Evolutionary conservation across 1,140 invertebrate genomes (phyloP), one percentile per base, ranked within the genome.

Genomic region (Tetraneura akinire): DNA sequence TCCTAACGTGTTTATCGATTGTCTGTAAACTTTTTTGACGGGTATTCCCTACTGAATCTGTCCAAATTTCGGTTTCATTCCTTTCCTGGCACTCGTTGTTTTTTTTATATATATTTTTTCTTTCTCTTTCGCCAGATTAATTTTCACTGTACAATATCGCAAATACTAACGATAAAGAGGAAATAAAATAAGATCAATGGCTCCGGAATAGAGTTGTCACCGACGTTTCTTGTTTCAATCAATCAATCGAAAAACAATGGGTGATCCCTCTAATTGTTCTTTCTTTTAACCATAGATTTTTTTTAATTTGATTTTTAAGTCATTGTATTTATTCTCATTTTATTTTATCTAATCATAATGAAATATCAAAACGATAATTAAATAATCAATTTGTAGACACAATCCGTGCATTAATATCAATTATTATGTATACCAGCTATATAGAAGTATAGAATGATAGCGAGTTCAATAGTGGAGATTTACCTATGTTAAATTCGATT

Each of bases 21-120:
- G 73, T 57, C 49, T 14, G 53, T 37, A 55, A 76, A 73, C 51
- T 76, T 60, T n/a, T 55, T 29, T 42, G 73, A 76, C 73, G 57
- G 73, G 73, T 57, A 57, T 60, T 6, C 51, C 23, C 26, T 2
- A 14, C 29, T 55, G 68, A 26, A 62, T 64, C 49, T n/a, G 49
- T 51, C 16, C 47, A 23, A 26, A 53, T 32, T 53, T 18, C 70
- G 26, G 70, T 42, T 73, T 73, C 70, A 26, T 26, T 73, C 70
- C 49, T 26, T 53, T 73, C 53, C 11, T 21, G 10, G 45, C 45
- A 32, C 3, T 2, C 13, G 16, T 29, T 73, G 70, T 73, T 18
- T 64, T 29, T 73, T 73, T 55, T 70, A 21, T 18, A 29, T 23
- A 13, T 26, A 18, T 47, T 51, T n/a, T n/a, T n/a, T 71, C 29